phyloP scores from a whole-genome alignment of 35 echinoderm and acorn worm genomes.

The Apostichopus parvimensis region DNA sequence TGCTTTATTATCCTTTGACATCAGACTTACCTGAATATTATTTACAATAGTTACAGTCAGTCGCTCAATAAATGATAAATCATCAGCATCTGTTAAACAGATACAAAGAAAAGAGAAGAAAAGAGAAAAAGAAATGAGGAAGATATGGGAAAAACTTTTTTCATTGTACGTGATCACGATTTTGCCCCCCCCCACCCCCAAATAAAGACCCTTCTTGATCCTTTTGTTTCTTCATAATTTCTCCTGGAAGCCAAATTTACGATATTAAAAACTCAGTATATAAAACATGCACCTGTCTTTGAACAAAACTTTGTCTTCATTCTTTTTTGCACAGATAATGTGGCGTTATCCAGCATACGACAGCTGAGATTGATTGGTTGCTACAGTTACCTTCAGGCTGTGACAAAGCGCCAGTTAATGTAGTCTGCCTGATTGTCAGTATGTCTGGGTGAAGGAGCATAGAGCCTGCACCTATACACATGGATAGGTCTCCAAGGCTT shows the following conservation, averaged over 20 bases:
- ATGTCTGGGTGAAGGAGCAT: background rate
- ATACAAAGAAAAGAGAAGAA: slow-evolving; percentile 21
- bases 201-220: background rate
- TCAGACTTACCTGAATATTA: slow-evolving; percentile 83
- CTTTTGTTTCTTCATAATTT: too few relatives aligned
- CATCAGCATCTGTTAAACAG: slow-evolving; percentile 35
- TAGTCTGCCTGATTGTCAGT: background rate
- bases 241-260: background rate
- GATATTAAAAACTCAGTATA: background rate
- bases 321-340: background rate
- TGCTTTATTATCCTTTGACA: background rate
- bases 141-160: background rate
- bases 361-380: background rate
- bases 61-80: slow-evolving; percentile 78
- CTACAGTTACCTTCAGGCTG: background rate
- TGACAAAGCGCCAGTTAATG: background rate
- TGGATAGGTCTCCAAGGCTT: background rate
- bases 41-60: slow-evolving; percentile 89
- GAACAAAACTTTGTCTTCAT: background rate
- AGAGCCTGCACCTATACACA: background rate
- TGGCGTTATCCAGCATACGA: background rate
- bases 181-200: background rate
- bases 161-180: background rate
- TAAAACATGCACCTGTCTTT: background rate
- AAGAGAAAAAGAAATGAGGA: background rate